A percentile compares a stretch with the other conserved stretches of the same genome.
These are phyloP conservation scores for Oncorhynchus mykiss DNA, from an alignment of 2,113 vertebrate genomes.

Conservation along the genomic window DNA sequence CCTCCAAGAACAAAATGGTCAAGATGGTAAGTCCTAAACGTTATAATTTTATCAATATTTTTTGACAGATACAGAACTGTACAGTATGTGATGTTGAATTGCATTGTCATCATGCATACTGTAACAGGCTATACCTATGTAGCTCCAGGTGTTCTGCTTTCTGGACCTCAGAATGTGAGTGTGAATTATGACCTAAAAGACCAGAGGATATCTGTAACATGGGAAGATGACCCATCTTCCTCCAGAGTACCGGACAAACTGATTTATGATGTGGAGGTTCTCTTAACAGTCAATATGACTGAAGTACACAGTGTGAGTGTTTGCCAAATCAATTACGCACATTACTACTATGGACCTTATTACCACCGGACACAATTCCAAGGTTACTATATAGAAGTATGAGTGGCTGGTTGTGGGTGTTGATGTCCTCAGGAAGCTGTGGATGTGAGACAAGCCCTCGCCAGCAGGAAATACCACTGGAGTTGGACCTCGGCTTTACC, in stretches of 20 bases:
- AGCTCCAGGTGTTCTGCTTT: conserved; percentile 19
- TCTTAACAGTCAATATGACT: conserved; percentile 41
- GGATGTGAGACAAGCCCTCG: conserved; percentile 17
- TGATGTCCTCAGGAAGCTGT: conserved; percentile 47
- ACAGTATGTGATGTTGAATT: neutral
- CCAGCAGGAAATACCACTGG: conserved; percentile 49
- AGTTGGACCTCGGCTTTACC: conserved; percentile 57
- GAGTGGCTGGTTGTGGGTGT: conserved; percentile 6
- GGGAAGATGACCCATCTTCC: conserved; percentile 53
- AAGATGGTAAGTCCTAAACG: neutral
- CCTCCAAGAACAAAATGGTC: neutral
- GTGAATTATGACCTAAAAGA: neutral
- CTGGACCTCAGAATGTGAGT: conserved; percentile 44
- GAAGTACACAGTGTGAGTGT: conserved; percentile 39
- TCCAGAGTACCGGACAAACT: neutral
- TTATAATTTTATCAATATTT: neutral
- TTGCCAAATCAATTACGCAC: neutral
- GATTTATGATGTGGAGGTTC: conserved; percentile 56
- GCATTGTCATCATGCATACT: neutral
- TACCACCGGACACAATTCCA: neutral
- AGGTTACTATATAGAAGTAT: conserved; percentile 8
- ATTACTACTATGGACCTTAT: neutral
- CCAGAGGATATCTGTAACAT: conserved; percentile 45
- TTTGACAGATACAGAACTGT: neutral
- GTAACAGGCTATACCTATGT: neutral